Evolutionary conservation across 2,113 vertebrate genomes (phyloP), one percentile per base, ranked within the genome.

Genomic region (Mola mola): DNA sequence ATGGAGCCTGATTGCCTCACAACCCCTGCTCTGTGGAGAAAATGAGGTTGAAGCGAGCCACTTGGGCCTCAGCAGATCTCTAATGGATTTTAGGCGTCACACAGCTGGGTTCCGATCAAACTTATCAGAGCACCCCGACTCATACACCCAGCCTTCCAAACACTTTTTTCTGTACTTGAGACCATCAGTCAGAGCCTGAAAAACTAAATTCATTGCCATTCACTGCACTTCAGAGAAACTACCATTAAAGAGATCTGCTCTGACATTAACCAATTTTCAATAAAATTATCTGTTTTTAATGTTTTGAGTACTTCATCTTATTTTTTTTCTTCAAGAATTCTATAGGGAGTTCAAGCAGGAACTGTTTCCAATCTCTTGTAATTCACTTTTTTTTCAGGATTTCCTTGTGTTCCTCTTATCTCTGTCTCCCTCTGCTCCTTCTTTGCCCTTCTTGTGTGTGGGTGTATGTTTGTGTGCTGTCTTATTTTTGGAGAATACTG

Each of bases 71-170:
- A 81, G 89, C 87, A 85, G 89, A 90, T 90, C 89, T 89, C 88
- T 91, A 90, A 91, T 91, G 85, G 90, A 88, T 91, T 91, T 90
- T 84, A 88, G 88, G 84, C 89, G 57, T 88, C 81, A 66, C 88
- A 83, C 91, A 92, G 90, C 89, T 89, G 90, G 88, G 79, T 78
- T 87, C 89, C 88, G 90, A 91, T 92, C 90, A 90, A 90, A 89
- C 91, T 90, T 87, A 92, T 91, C 90, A 92, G 72, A 75, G 81
- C 70, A 72, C 68, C 86, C 68, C 74, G 40, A 67, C 79, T 57
- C 66, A 42, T 10, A 64, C 74, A 66, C 72, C 66, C 60, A 33
- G 36, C 69, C 58, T 58, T 66, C 43, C 3, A 17, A 61, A 57
- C 52, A 64, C 31, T 75, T 59, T 77, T 42, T 13, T 60, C 66